These are phyloP conservation scores for Phyllotreta cruciferae DNA, from an alignment of 2,888 invertebrate genomes.

Conservation along the genomic window DNA sequence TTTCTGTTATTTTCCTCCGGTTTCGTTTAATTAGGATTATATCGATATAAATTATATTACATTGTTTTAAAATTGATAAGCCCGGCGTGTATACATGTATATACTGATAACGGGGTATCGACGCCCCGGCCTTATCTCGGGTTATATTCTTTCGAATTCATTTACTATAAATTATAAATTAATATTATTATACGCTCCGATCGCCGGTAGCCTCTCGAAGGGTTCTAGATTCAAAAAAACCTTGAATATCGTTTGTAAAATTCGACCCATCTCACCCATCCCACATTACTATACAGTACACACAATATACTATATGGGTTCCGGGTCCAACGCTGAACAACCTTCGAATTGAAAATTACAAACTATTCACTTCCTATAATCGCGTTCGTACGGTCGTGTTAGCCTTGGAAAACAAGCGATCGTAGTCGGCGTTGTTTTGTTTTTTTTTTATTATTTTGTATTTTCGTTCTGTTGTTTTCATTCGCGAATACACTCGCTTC, in stretches of 20 bases:
- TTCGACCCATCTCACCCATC: too few species aligned
- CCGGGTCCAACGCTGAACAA: constrained; percentile 49
- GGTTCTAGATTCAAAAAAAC: too few species aligned
- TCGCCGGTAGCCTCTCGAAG: too few species aligned
- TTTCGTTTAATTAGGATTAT: constrained; percentile 15
- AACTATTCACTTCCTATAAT: constrained; percentile 53
- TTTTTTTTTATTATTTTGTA: background rate
- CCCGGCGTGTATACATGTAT: too few species aligned
- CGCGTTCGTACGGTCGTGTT: constrained; percentile 52
- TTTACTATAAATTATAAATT: too few species aligned
- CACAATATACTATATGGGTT: too few species aligned
- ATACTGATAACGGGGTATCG: constrained; percentile 5
- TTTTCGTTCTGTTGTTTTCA: too few species aligned
- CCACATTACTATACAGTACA: too few species aligned
- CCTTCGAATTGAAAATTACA: constrained; percentile 49
- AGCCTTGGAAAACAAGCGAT: constrained; percentile 48
- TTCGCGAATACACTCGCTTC: background rate
- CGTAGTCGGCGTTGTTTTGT: constrained; percentile 41
- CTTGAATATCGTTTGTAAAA: too few species aligned
- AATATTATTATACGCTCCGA: too few species aligned
- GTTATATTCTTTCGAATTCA: constrained; percentile 4
- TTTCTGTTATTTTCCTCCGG: constrained; percentile 12
- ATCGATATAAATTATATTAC: constrained; percentile 17
- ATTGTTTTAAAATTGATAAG: constrained; percentile 1
- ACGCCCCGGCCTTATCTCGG: constrained; percentile 8